Conservation (phyloP, 1,140 invertebrate genomes). For the Zaprionus kolodkinae region DNA sequence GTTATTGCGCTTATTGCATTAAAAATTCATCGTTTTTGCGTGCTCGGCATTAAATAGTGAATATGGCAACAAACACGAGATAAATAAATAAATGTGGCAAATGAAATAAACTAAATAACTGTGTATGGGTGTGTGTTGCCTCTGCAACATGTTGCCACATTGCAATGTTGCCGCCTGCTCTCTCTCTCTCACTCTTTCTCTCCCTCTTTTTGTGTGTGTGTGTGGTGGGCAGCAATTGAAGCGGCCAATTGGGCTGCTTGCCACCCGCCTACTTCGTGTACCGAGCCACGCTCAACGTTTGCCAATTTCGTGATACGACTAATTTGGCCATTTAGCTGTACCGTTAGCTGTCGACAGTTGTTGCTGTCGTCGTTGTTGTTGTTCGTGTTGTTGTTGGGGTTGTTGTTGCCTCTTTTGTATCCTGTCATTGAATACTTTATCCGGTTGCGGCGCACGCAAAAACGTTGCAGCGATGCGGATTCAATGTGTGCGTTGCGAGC, state of each 20-base stretch:
- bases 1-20: slow-evolving; percentile 47
- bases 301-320: slow-evolving; percentile 59
- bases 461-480: neutral
- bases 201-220: neutral
- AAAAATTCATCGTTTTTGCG: slow-evolving; percentile 50
- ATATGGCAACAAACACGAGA: slow-evolving; percentile 7
- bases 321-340: slow-evolving; percentile 67
- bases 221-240: slow-evolving; percentile 11
- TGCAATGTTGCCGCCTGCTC: neutral
- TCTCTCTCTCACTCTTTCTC: neutral
- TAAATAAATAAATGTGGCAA: slow-evolving; percentile 1
- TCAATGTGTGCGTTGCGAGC: slow-evolving; percentile 16
- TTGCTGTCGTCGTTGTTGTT: neutral
- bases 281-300: slow-evolving; percentile 20
- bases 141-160: slow-evolving; percentile 4
- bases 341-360: slow-evolving; percentile 30
- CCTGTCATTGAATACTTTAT: slow-evolving; percentile 32
- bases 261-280: slow-evolving; percentile 24
- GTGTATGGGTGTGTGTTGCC: neutral
- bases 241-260: neutral
- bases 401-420: slow-evolving; percentile 10
- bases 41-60: slow-evolving; percentile 32
- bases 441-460: slow-evolving; percentile 36
- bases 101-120: slow-evolving; percentile 4
- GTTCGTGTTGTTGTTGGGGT: neutral